Percentiles rank a stretch among this genome's conserved stretches.
phyloP scores from a whole-genome alignment of 2,888 invertebrate species.

The Oxytorus armatus region DNA sequence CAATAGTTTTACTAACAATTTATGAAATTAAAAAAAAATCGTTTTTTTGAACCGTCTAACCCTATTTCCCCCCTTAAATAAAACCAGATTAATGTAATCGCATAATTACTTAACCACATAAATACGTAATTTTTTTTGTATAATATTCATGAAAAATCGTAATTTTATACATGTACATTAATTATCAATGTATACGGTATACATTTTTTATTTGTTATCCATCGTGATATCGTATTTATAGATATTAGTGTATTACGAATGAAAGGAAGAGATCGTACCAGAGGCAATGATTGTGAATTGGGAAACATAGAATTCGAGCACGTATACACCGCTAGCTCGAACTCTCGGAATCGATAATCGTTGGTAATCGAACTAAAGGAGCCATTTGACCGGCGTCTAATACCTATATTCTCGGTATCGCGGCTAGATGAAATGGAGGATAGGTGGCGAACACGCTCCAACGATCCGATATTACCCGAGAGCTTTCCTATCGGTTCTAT shows the following conservation, averaged over 20 bases:
- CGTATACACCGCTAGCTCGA: slow-evolving; percentile 27
- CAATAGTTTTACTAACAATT: too few relatives aligned
- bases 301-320: slow-evolving; percentile 33
- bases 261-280: background rate
- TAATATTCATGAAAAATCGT: too few relatives aligned
- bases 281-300: slow-evolving; percentile 22
- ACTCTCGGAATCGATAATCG: slow-evolving; percentile 54
- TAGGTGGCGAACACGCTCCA: slow-evolving; percentile 37
- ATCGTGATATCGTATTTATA: background rate
- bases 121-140: too few relatives aligned
- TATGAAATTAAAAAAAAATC: too few relatives aligned
- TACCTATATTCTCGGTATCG: slow-evolving; percentile 19
- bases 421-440: slow-evolving; percentile 19
- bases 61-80: too few relatives aligned
- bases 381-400: slow-evolving; percentile 24
- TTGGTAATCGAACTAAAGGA: slow-evolving; percentile 51
- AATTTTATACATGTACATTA: too few relatives aligned
- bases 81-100: too few relatives aligned
- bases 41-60: too few relatives aligned
- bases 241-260: background rate
- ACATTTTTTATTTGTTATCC: too few relatives aligned
- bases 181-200: too few relatives aligned
- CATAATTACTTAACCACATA: too few relatives aligned
- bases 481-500: background rate
- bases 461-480: slow-evolving; percentile 19